A percentile compares a stretch with the other conserved stretches of the same genome.
Conservation (phyloP, 2,888 invertebrate genomes). For the Chymomyza caudatula region DNA sequence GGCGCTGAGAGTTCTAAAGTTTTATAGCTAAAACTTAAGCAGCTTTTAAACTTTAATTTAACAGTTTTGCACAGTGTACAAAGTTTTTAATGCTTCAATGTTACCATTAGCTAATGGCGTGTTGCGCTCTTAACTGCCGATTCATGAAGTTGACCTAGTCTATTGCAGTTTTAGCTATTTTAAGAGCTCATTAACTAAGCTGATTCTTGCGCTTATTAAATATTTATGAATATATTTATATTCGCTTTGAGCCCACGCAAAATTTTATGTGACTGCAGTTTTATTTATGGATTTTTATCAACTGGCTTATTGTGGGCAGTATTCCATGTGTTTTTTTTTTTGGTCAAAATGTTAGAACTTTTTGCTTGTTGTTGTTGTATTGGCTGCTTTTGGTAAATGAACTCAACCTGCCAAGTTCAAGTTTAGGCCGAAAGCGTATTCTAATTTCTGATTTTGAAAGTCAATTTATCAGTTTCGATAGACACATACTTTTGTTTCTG, state of each 20-base stretch:
- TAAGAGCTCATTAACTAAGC: background rate
- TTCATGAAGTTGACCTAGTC: background rate
- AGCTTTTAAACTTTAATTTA: background rate
- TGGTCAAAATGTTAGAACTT: background rate
- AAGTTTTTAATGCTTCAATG: background rate
- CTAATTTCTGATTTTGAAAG: background rate
- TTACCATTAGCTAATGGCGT: background rate
- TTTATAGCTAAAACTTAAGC: no score
- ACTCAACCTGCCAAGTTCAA: background rate
- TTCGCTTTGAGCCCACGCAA: conserved; percentile 21
- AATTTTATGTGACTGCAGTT: conserved; percentile 13
- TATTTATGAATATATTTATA: background rate
- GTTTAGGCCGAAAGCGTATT: background rate
- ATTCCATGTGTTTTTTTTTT: background rate
- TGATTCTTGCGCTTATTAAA: background rate
- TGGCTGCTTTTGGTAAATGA: background rate
- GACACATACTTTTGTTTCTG: background rate
- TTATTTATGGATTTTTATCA: background rate
- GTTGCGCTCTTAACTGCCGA: background rate
- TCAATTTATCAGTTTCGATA: background rate
- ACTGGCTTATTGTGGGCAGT: background rate
- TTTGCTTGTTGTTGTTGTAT: background rate
- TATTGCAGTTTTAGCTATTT: background rate
- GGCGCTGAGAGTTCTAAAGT: background rate
- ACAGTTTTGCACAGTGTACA: no score